phyloP scores from a whole-genome alignment of 2,888 invertebrate genomes.

The Bellardia bayeri region DNA sequence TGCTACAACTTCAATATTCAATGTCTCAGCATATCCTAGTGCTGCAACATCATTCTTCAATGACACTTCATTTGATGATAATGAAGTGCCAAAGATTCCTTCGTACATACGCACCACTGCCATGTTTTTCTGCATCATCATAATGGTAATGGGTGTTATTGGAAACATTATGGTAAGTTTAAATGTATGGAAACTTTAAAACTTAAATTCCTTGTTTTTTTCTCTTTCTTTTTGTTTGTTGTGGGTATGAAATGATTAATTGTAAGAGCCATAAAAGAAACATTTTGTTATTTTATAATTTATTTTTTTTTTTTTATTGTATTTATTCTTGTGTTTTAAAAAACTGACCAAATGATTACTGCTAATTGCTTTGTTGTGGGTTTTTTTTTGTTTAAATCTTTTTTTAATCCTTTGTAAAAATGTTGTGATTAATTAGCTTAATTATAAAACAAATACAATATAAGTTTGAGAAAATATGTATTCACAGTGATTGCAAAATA shows the following conservation, averaged over 20 bases:
- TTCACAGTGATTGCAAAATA: background rate
- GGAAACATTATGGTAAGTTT: slow-evolving; percentile 93
- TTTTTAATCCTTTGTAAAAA: background rate
- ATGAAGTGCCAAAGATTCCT: slow-evolving; percentile 87
- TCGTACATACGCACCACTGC: slow-evolving; percentile 94
- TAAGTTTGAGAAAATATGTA: background rate
- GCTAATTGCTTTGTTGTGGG: slow-evolving; percentile 8
- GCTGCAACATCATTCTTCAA: slow-evolving; percentile 44
- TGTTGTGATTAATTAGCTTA: background rate
- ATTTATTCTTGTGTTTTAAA: background rate
- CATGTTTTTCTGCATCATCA: slow-evolving; percentile 93
- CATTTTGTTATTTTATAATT: background rate
- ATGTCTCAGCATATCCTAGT: slow-evolving; percentile 22
- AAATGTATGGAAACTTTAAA: background rate
- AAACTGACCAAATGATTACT: slow-evolving; percentile 3
- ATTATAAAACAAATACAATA: background rate
- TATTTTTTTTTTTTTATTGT: background rate
- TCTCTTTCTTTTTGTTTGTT: background rate
- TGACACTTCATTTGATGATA: slow-evolving; percentile 22
- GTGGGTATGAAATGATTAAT: slow-evolving; percentile 11
- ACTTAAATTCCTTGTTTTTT: background rate
- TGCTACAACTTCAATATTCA: slow-evolving; percentile 45
- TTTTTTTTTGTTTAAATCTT: background rate
- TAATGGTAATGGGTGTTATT: slow-evolving; percentile 95
- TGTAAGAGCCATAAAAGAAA: background rate